phyloP scores from a whole-genome alignment of 1,140 invertebrate genomes.

The Stegodyphus dumicola region DNA sequence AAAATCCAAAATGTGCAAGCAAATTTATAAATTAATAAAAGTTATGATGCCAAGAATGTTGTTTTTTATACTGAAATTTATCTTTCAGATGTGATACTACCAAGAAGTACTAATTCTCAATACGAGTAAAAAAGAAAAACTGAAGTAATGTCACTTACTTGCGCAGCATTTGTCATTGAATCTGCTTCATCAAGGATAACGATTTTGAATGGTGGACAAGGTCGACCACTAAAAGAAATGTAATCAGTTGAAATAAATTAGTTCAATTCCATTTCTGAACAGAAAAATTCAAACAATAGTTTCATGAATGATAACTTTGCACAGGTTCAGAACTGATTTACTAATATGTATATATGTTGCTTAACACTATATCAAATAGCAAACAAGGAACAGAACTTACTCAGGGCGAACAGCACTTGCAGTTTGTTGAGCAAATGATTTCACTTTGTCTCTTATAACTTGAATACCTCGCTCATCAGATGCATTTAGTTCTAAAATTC shows the following conservation, averaged over 20 bases:
- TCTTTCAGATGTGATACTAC: no score
- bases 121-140: no score
- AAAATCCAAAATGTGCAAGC: no score
- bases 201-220: conserved; percentile 94
- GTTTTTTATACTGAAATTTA: no score
- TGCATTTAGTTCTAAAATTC: conserved; percentile 94
- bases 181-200: conserved; percentile 99
- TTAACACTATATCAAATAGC: background rate
- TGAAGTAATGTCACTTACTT: conserved; percentile 65
- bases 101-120: no score
- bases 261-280: conserved; percentile 1
- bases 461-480: conserved; percentile 99
- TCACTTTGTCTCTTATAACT: conserved; percentile 97
- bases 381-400: conserved; percentile 72
- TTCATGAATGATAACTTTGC: no score
- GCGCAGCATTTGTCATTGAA: conserved; percentile 87
- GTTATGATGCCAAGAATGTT: no score
- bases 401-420: conserved; percentile 82
- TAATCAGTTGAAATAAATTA: background rate
- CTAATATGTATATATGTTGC: background rate
- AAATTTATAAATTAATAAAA: no score
- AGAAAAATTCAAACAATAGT: background rate
- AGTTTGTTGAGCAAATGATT: conserved; percentile 88
- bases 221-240: conserved; percentile 77
- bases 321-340: background rate